Conservation (phyloP, 2,113 vertebrate species). For the Apteryx owenii region DNA sequence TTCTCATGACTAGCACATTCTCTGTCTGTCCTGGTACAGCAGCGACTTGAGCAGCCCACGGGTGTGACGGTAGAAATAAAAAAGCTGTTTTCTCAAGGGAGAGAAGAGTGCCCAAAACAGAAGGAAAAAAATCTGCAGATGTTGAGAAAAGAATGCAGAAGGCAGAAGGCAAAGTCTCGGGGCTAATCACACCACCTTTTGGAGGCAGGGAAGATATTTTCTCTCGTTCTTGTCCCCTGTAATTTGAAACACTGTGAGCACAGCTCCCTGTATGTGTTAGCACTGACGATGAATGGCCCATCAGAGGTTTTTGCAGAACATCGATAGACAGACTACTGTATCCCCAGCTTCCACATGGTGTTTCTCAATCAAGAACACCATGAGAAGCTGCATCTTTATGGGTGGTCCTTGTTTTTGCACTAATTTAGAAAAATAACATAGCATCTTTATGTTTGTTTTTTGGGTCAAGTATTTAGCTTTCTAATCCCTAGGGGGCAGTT, state of each 20-base stretch:
- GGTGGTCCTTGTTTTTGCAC: background rate
- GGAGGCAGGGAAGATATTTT: background rate
- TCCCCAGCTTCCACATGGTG: background rate
- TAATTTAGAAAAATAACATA: background rate
- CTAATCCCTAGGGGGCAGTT: background rate
- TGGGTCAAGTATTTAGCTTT: background rate
- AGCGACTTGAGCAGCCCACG: background rate
- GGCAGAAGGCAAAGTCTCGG: background rate
- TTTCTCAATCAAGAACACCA: background rate
- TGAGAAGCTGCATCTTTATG: background rate
- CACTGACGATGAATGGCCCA: background rate
- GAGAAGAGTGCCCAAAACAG: background rate
- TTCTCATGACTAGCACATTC: background rate
- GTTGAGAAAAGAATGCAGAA: background rate
- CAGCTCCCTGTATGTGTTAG: background rate
- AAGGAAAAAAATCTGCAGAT: background rate
- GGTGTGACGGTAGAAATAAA: background rate
- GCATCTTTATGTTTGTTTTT: background rate
- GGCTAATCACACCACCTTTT: background rate
- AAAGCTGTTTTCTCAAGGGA: background rate
- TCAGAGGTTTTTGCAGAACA: background rate
- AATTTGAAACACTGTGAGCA: background rate
- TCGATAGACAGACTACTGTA: accelerated
- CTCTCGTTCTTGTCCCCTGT: accelerated
- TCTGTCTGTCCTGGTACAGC: background rate